Conservation (phyloP, 2,797 vertebrate genomes). For the Pseudomugil gertrudae region DNA sequence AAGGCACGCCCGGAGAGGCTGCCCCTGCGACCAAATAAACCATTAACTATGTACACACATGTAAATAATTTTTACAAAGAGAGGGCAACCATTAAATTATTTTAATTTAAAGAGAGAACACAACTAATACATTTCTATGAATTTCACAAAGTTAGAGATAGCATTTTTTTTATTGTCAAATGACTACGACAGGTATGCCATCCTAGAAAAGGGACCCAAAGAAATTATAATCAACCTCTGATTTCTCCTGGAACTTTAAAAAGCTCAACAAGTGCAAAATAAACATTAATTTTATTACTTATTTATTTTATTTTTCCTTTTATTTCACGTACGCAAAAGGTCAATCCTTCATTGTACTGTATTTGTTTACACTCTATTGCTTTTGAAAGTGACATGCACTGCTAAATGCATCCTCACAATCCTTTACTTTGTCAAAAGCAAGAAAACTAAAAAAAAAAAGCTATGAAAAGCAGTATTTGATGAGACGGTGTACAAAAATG, state of each 20-base stretch:
- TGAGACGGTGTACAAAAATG: slow-evolving; percentile 12
- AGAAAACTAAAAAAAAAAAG: slow-evolving; percentile 21
- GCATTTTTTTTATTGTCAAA: slow-evolving; percentile 44
- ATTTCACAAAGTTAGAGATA: slow-evolving; percentile 39
- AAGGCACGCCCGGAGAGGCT: slow-evolving; percentile 39
- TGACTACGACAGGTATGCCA: slow-evolving; percentile 16
- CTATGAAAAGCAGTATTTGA: slow-evolving; percentile 22
- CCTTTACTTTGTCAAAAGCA: slow-evolving; percentile 10
- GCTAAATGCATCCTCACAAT: slow-evolving; percentile 16
- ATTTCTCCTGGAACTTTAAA: slow-evolving; percentile 2
- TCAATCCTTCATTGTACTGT: slow-evolving; percentile 15
- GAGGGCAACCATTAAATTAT: slow-evolving; percentile 28
- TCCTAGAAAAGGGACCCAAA: slow-evolving; percentile 5
- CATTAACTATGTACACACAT: slow-evolving; percentile 31
- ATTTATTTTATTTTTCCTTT: slow-evolving; percentile 10
- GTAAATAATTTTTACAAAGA: slow-evolving; percentile 57
- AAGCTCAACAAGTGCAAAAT: slow-evolving; percentile 10
- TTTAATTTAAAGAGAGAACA: slow-evolving; percentile 26
- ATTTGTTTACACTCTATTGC: slow-evolving; percentile 21
- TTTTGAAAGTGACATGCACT: slow-evolving; percentile 33
- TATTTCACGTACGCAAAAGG: slow-evolving; percentile 14
- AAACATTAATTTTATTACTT: slow-evolving; percentile 10
- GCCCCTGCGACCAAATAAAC: slow-evolving; percentile 56
- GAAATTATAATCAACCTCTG: not conserved
- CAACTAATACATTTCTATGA: slow-evolving; percentile 31